A percentile compares a stretch with the other conserved stretches of the same genome.
phyloP scores from a whole-genome alignment of 2,888 invertebrate species.

The Tiphia femorata region DNA sequence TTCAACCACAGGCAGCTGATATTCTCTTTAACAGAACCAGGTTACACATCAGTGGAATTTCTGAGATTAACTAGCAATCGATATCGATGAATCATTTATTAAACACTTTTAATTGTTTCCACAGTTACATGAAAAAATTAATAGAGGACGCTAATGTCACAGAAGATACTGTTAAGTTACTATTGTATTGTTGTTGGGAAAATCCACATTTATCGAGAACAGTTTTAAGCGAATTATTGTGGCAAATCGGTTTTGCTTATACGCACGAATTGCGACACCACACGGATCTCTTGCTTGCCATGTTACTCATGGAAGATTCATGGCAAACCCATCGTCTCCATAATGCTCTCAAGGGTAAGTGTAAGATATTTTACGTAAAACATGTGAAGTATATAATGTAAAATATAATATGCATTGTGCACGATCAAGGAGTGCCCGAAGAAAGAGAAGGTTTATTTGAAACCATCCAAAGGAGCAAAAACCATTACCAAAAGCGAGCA shows the following conservation, averaged over 20 bases:
- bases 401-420: conserved; percentile 20
- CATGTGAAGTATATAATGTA: background rate
- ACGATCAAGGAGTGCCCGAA: conserved; percentile 79
- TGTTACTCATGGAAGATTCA: conserved; percentile 92
- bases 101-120: conserved; percentile 34
- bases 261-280: conserved; percentile 95
- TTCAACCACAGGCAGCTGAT: conserved; percentile 83
- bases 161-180: conserved; percentile 89
- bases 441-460: conserved; percentile 94
- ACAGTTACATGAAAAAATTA: conserved; percentile 91
- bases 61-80: background rate
- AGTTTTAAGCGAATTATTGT: conserved; percentile 90
- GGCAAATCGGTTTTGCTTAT: conserved; percentile 90
- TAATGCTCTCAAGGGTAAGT: conserved; percentile 89
- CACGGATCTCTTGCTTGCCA: conserved; percentile 88
- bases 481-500: conserved; percentile 95
- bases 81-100: background rate
- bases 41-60: conserved; percentile 65
- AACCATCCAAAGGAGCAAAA: conserved; percentile 91
- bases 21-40: conserved; percentile 85
- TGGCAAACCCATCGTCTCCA: conserved; percentile 97
- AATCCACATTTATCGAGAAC: conserved; percentile 93
- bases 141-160: conserved; percentile 94
- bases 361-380: background rate
- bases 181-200: conserved; percentile 97